Evolutionary conservation across 2,113 vertebrate genomes (phyloP).

Genomic region (Syrrhaptes paradoxus): DNA sequence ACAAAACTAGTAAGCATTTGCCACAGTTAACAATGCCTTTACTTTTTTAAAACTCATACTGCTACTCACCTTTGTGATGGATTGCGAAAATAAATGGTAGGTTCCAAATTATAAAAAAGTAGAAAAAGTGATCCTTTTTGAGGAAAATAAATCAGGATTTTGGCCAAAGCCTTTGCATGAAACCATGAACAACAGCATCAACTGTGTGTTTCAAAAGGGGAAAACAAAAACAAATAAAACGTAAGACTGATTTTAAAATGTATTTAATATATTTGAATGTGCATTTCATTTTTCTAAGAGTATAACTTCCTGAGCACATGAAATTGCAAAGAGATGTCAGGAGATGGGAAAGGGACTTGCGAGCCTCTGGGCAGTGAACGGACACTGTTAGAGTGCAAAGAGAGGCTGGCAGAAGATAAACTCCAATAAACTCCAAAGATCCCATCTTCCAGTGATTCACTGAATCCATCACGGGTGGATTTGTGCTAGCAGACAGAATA

Average conservation of each 20-base stretch:
- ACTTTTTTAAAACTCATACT: not conserved
- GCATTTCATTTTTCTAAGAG: not conserved
- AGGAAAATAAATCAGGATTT: not conserved
- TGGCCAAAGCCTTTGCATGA: not conserved
- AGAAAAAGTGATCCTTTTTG: not conserved
- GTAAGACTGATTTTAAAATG: too few relatives aligned
- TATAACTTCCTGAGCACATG: not conserved
- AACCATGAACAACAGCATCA: not conserved
- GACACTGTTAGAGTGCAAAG: rapidly evolving
- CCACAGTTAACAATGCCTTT: not conserved
- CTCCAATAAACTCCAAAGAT: not conserved
- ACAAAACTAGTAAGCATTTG: not conserved
- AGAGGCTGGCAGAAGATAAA: not conserved
- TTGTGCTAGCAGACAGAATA: not conserved
- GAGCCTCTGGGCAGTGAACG: not conserved
- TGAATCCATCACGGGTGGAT: not conserved
- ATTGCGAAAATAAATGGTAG: not conserved
- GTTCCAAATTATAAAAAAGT: not conserved
- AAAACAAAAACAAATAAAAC: not conserved
- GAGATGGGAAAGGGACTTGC: not conserved
- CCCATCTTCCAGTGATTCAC: not conserved
- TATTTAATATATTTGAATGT: not conserved
- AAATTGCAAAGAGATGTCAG: too few relatives aligned
- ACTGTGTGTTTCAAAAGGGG: not conserved
- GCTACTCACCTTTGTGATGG: not conserved